A percentile compares a stretch with the other conserved stretches of the same genome.
Evolutionary conservation across 2,888 invertebrate genomes (phyloP).

Genomic region (Aromia moschata): DNA sequence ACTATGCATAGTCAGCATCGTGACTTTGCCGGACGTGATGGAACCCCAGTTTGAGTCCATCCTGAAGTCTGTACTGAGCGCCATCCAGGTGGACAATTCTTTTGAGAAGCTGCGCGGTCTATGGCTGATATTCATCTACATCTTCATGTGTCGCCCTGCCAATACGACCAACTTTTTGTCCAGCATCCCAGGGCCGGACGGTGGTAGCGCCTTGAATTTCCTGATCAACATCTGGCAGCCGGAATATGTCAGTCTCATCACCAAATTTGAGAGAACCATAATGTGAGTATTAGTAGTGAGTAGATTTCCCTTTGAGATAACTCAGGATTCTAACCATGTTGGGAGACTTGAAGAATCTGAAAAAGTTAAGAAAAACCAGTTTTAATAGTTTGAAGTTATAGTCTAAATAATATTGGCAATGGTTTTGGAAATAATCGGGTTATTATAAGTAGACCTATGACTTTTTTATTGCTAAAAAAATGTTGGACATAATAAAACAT

Average conservation of each 20-base stretch:
- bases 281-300: too few species aligned
- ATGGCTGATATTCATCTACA: conserved; percentile 45
- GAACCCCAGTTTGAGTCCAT: conserved; percentile 42
- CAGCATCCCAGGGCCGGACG: conserved; percentile 47
- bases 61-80: conserved; percentile 41
- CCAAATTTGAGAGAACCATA: conserved; percentile 41
- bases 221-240: conserved; percentile 42
- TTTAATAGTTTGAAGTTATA: too few species aligned
- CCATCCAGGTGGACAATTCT: conserved; percentile 29
- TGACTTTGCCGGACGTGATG: conserved; percentile 40
- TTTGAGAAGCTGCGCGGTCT: conserved; percentile 25
- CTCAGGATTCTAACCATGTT: too few species aligned
- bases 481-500: too few species aligned
- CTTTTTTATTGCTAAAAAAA: too few species aligned
- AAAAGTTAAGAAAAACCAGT: too few species aligned
- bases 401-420: too few species aligned
- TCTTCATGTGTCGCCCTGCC: conserved; percentile 43
- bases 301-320: too few species aligned
- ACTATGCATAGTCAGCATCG: conserved; percentile 39
- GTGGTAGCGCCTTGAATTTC: conserved; percentile 45
- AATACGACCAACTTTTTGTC: conserved; percentile 42
- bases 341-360: too few species aligned
- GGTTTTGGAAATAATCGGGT: too few species aligned
- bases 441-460: too few species aligned
- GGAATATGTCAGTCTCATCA: conserved; percentile 29